Percentiles rank a stretch among this genome's conserved stretches.
Evolutionary conservation across 2,797 vertebrate genomes (phyloP).

Genomic region (Amblyraja radiata): DNA sequence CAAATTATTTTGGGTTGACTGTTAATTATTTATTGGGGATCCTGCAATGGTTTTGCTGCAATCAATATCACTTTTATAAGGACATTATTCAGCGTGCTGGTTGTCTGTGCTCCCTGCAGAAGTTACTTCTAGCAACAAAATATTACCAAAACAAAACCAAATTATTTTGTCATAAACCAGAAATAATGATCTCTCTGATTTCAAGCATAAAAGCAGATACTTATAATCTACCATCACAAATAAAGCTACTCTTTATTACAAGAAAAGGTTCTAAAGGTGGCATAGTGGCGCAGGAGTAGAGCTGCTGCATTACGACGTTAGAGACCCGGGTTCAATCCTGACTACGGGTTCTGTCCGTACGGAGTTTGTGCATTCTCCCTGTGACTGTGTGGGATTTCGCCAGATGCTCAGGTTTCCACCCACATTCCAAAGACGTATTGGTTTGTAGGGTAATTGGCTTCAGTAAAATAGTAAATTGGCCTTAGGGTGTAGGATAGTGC

Average conservation of each 20-base stretch:
- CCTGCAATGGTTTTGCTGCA: not conserved
- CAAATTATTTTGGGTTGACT: not conserved
- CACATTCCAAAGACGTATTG: too few species aligned
- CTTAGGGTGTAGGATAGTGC: too few species aligned
- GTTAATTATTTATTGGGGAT: not conserved
- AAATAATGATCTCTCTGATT: not conserved
- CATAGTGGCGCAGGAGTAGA: too few species aligned
- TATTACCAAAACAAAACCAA: not conserved
- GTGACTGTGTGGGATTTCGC: too few species aligned
- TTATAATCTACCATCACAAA: not conserved
- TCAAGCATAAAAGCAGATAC: not conserved
- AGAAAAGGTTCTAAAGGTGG: not conserved
- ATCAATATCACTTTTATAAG: not conserved
- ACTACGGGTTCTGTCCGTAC: too few species aligned
- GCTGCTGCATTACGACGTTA: too few species aligned
- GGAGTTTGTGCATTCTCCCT: too few species aligned
- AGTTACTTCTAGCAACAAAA: slow-evolving; percentile 16
- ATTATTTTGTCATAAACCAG: not conserved
- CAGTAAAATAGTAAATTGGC: too few species aligned
- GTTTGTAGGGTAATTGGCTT: too few species aligned
- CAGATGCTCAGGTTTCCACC: too few species aligned
- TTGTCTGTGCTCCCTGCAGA: not conserved
- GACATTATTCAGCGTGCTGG: not conserved
- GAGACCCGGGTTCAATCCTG: too few species aligned
- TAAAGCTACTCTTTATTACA: not conserved